phyloP scores from a whole-genome alignment of 2,797 vertebrate species.

The Hypotaenidia okinawae region DNA sequence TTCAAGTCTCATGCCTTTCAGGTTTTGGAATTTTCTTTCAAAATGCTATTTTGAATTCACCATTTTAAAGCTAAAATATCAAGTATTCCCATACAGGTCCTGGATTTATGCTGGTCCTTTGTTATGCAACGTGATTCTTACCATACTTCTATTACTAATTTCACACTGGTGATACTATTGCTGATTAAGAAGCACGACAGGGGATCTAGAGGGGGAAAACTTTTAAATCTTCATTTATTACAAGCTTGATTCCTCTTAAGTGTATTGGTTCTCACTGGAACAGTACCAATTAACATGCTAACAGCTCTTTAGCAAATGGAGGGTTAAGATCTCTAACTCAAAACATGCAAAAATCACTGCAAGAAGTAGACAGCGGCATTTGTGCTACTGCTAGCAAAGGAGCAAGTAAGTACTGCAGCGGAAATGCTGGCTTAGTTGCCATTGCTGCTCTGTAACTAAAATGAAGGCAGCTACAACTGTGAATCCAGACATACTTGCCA shows the following conservation, averaged over 20 bases:
- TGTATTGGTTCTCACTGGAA: neutral
- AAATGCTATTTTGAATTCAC: neutral
- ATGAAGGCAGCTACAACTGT: neutral
- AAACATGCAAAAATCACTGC: neutral
- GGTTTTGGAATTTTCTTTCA: neutral
- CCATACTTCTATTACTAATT: neutral
- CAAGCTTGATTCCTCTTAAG: neutral
- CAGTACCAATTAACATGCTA: neutral
- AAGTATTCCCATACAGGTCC: neutral
- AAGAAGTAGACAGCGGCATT: neutral
- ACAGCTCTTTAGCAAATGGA: neutral
- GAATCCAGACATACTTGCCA: neutral
- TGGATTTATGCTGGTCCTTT: neutral
- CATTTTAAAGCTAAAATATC: neutral
- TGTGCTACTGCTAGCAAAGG: neutral
- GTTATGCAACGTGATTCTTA: neutral
- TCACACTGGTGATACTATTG: neutral
- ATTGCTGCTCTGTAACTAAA: neutral
- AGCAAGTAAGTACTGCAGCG: neutral
- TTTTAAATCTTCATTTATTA: neutral
- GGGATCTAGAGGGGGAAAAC: neutral
- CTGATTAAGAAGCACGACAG: neutral
- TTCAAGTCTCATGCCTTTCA: neutral
- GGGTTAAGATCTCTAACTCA: neutral
- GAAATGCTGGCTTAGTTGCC: neutral